Evolutionary conservation across 2,888 invertebrate genomes (phyloP), one percentile per base, ranked within the genome.

Genomic region (Sarcophaga rosellei): DNA sequence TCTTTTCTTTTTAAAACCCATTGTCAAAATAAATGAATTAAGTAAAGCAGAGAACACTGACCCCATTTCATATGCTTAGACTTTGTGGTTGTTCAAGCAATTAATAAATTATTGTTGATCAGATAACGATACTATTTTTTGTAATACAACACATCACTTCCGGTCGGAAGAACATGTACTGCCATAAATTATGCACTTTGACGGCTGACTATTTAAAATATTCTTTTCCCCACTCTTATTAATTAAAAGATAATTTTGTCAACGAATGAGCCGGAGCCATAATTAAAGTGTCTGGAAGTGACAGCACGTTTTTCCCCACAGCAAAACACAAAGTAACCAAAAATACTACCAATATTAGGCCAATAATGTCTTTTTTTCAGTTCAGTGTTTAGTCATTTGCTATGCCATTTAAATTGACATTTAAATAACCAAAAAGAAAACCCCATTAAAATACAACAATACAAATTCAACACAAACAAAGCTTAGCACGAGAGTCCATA

Each of bases 361-460:
- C 35, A 35, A 35, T 20, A 66, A 20, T 66, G 20, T 8, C 25
- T 61, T 35, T 10, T 25, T 17, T 15, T 12, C 15, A 20, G 4
- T 73, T 20, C 59, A 21, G 1, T 21, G 68, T 25, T 66, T n/a
- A 61, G 59, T 17, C 53, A 61, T 73, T 73, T 74, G 15, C 21
- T 25, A 53, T 68, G 69, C 10, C 59, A 61, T 73, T 35, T 35
- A 63, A 86, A 83, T 83, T 86, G 79, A 76, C 80, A 73, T 57
- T 70, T 74, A 65, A 73, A 61, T 75, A 72, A 66, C 75, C 35
- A 61, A 53, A 53, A 35, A 35, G 8, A 35, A 35, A 72, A 62
- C 57, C 17, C 25, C 66, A 79, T 68, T 79, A 73, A 76, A 77
- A 86, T 44, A 77, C 57, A 76, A 75, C 44, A 66, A n/a, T n/a